Conservation (phyloP, 2,888 invertebrate species). For the Synanthedon formicaeformis region DNA sequence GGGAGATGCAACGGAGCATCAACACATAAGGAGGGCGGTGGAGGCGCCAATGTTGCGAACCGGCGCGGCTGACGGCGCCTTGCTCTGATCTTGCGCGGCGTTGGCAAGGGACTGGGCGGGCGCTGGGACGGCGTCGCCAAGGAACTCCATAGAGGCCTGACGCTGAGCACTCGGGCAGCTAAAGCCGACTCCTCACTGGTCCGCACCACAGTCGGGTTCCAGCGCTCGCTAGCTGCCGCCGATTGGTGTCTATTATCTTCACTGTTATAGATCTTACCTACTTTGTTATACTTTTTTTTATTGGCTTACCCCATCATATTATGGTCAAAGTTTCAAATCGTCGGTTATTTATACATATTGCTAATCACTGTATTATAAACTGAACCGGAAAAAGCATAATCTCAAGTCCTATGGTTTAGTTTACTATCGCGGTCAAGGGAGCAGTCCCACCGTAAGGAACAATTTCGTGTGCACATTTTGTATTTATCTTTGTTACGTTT, state of each 20-base stretch:
- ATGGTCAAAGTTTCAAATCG: too few species aligned
- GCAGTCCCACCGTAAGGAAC: too few species aligned
- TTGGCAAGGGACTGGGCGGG: constrained; percentile 35
- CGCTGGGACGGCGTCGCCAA: constrained; percentile 9
- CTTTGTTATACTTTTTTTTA: too few species aligned
- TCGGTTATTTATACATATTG: too few species aligned
- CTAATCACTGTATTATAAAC: too few species aligned
- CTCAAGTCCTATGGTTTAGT: too few species aligned
- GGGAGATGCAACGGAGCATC: constrained; percentile 48
- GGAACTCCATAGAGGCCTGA: constrained; percentile 35
- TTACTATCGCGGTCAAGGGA: too few species aligned
- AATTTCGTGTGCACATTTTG: too few species aligned
- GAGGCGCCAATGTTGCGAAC: constrained; percentile 32
- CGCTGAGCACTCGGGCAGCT: constrained; percentile 39
- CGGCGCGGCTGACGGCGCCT: constrained; percentile 48
- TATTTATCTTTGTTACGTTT: too few species aligned
- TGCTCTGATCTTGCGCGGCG: constrained; percentile 50
- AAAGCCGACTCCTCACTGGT: constrained; percentile 38
- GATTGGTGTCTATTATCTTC: constrained; percentile 53
- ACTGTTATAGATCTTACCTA: not conserved
- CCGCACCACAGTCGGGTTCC: constrained; percentile 45
- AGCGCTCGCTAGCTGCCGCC: constrained; percentile 70
- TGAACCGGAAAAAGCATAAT: too few species aligned
- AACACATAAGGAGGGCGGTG: constrained; percentile 44
- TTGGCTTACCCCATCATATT: too few species aligned